These are phyloP conservation scores for Pristionchus mayeri DNA, from an alignment of 2,888 invertebrate species.

Conservation along the genomic window DNA sequence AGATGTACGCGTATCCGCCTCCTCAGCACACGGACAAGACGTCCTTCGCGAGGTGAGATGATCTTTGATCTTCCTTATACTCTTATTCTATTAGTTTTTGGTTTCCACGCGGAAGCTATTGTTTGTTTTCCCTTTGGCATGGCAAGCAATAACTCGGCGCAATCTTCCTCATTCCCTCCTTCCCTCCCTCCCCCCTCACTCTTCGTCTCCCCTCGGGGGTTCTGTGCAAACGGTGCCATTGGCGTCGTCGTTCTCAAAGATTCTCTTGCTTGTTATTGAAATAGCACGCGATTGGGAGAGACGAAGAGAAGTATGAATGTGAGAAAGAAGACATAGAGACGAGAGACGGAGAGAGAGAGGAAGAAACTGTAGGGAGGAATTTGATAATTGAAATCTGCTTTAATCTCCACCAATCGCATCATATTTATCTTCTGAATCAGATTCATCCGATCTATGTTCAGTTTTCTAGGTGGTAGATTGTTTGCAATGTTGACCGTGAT, in stretches of 20 bases:
- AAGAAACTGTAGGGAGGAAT: not conserved
- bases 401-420: not conserved
- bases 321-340: not conserved
- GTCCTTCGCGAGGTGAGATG: slow-evolving; percentile 15
- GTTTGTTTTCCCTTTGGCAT: not conserved
- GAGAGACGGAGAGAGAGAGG: slow-evolving; percentile 9
- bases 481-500: slow-evolving; percentile 2
- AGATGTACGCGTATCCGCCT: slow-evolving; percentile 33
- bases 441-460: not conserved
- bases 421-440: not conserved
- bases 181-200: not conserved
- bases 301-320: not conserved
- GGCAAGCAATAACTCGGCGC: no score
- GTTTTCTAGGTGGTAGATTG: not conserved
- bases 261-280: not conserved
- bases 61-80: not conserved
- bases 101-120: slow-evolving; percentile 32
- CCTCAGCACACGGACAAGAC: slow-evolving; percentile 32
- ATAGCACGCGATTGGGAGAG: no score
- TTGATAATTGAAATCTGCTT: not conserved
- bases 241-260: not conserved
- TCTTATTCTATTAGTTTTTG: not conserved
- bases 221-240: slow-evolving; percentile 36
- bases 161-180: not conserved
- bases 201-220: not conserved